Conservation (phyloP, 2,888 invertebrate genomes). For the Thysanoteuthis rhombus region DNA sequence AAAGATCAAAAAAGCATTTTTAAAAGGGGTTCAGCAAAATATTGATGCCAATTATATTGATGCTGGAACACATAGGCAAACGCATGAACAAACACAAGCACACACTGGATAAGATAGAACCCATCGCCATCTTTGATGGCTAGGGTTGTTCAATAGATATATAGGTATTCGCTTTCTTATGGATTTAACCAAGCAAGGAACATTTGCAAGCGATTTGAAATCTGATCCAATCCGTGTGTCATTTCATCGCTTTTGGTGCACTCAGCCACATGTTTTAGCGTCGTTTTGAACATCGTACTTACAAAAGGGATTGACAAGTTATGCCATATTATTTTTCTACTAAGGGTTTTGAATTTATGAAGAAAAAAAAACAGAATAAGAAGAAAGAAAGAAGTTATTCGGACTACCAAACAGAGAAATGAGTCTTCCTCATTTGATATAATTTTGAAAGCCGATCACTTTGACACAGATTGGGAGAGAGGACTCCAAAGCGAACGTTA, state of each 20-base stretch:
- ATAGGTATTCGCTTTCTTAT: no score
- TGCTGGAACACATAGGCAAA: no score
- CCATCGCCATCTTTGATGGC: no score
- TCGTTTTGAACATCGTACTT: neutral
- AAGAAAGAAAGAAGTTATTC: neutral
- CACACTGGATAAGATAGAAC: no score
- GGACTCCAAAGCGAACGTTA: neutral
- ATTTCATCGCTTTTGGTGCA: neutral
- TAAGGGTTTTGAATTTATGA: neutral
- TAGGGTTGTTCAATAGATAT: no score
- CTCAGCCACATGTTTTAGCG: neutral
- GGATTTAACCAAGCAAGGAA: no score
- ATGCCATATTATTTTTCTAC: neutral
- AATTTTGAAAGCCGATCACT: neutral
- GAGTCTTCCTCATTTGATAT: neutral
- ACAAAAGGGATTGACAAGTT: neutral
- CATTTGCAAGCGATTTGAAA: neutral
- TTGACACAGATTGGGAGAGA: neutral
- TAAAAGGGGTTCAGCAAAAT: no score
- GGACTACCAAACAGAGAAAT: neutral
- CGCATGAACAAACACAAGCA: no score
- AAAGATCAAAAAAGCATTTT: no score
- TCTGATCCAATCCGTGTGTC: neutral
- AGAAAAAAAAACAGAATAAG: neutral
- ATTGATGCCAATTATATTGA: no score